phyloP scores from a whole-genome alignment of 35 echinoderm and acorn worm species.

The Hemicentrotus pulcherrimus region DNA sequence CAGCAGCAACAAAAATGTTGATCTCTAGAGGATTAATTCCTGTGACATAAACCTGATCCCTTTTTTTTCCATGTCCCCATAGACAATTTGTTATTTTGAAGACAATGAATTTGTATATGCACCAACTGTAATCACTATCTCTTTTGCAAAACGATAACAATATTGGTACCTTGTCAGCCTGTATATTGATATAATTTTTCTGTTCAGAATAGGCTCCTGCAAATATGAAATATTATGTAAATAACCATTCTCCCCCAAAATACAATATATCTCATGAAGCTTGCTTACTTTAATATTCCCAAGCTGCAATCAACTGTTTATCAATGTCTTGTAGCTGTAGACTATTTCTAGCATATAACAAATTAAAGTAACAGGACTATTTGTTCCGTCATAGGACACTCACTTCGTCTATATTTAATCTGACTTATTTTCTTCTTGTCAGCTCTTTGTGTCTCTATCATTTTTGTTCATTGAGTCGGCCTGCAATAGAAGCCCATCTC shows the following conservation, averaged over 20 bases:
- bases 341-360: background rate
- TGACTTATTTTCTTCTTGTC: background rate
- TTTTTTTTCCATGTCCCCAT: too few species aligned
- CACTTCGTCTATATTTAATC: slow-evolving; percentile 13
- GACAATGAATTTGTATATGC: too few species aligned
- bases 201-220: background rate
- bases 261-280: background rate
- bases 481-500: background rate
- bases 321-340: background rate
- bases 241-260: background rate
- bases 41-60: too few species aligned
- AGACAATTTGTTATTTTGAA: too few species aligned
- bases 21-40: too few species aligned
- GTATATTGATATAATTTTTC: background rate
- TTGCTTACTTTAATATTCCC: background rate
- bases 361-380: slow-evolving; percentile 19
- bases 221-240: background rate
- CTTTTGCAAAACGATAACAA: too few species aligned
- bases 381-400: background rate
- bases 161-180: too few species aligned
- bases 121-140: too few species aligned
- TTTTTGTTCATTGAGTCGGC: background rate
- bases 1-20: too few species aligned
- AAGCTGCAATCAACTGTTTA: background rate
- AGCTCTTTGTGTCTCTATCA: background rate